These are phyloP conservation scores for Nomada hirtipes DNA, from an alignment of 2,888 invertebrate genomes.

Conservation along the genomic window DNA sequence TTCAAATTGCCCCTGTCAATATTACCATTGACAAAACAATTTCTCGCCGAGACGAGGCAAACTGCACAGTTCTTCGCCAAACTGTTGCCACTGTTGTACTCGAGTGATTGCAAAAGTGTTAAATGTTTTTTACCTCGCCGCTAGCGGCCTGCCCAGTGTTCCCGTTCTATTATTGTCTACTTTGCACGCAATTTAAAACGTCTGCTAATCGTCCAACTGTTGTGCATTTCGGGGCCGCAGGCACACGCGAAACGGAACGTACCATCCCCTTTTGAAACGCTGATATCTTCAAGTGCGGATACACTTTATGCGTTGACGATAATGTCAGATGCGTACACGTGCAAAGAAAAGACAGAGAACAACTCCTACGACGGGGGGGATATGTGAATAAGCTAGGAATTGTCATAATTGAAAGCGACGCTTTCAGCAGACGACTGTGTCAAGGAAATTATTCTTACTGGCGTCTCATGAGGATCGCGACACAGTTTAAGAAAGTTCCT, in stretches of 20 bases:
- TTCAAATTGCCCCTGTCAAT: background rate
- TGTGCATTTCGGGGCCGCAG: slow-evolving; percentile 11
- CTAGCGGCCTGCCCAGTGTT: slow-evolving; percentile 17
- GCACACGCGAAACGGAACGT: background rate
- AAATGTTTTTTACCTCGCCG: slow-evolving; percentile 38
- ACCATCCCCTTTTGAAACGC: background rate
- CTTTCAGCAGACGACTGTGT: background rate
- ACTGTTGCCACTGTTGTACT: slow-evolving; percentile 1
- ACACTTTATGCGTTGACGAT: background rate
- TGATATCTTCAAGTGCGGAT: too few species aligned
- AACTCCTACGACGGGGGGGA: background rate
- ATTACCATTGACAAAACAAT: background rate
- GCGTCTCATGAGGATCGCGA: slow-evolving; percentile 1
- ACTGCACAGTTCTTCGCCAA: background rate
- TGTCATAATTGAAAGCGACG: slow-evolving; percentile 38
- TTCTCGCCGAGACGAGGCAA: background rate
- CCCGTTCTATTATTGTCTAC: slow-evolving; percentile 45
- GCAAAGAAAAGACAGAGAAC: background rate
- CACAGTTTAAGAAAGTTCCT: slow-evolving; percentile 11
- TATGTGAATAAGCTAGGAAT: slow-evolving; percentile 15
- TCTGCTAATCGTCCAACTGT: slow-evolving; percentile 25
- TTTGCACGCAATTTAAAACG: slow-evolving; percentile 45
- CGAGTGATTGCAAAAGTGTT: slow-evolving; percentile 32
- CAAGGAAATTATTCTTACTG: slow-evolving; percentile 7
- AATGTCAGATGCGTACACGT: background rate